Evolutionary conservation across 2,888 invertebrate species (phyloP), one percentile per base, ranked within the genome.

Genomic region (Heteropelma amictum): DNA sequence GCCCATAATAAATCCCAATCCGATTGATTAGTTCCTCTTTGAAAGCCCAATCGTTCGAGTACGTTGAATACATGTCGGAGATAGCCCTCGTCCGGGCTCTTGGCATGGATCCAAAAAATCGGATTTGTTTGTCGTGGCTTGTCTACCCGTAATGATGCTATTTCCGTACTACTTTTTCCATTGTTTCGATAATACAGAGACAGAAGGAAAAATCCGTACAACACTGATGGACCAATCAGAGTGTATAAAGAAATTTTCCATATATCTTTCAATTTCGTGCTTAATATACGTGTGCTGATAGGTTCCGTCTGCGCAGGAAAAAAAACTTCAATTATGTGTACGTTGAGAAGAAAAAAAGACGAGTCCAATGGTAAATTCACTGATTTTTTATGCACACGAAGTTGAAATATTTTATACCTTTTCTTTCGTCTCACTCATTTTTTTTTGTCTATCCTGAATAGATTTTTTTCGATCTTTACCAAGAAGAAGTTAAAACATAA

Each of bases 1-100:
- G 97, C 94, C 98, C 99, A 99, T 7, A 98, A 89, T 0, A 98
- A 90, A 86, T 95, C 93, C 97, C 98, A 98, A 1, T 94, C 91
- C 0, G 91, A 89, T 0, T 91, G 89, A 33, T 90, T 88, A 0
- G 89, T 88, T 0, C 90, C 91, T 77, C 93, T 91, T 67, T 92
- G 89, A 82, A 94, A 97, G 0, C 97, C 97, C 10, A 96, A 87
- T 77, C 94, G 91, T 6, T 94, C 91, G 75, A 99, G 91, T 1
- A 97, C 94, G 30, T 92, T 90, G 83, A 94, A 93, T 0, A 99
- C 95, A 89, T 98, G 97, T 83, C 92, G 93, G 68, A 97, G 90
- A 80, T 95, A 92, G 0, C 95, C 94, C 0, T 93, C 91, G n/a
- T 85, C 84, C 76, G 90, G 88, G 64, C 89, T 90, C 81, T 86